Conservation (phyloP, 2,888 invertebrate species). For the Microctonus brassicae region DNA sequence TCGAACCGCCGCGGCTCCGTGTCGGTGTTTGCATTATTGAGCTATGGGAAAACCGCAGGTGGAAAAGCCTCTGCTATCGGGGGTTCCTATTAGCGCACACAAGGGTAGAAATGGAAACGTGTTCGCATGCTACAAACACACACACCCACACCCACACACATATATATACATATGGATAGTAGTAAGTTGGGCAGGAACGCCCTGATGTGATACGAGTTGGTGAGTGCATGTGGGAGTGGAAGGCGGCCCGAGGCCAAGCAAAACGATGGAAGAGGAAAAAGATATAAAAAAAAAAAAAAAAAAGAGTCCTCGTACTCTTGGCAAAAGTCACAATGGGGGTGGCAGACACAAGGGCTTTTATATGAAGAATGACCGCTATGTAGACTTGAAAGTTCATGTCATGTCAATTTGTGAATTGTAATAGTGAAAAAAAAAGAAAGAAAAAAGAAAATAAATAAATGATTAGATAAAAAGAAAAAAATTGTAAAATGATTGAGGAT, state of each 20-base stretch:
- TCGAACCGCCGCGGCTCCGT: conserved; percentile 46
- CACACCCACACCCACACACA: no score
- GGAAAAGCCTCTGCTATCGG: conserved; percentile 47
- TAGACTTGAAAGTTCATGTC: not conserved
- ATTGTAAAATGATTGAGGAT: not conserved
- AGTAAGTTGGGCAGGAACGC: conserved; percentile 44
- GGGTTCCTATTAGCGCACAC: conserved; percentile 45
- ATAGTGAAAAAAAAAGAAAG: no score
- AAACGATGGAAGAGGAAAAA: conserved; percentile 14
- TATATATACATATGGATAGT: not conserved
- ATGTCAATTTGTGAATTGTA: not conserved
- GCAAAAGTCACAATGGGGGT: conserved; percentile 43
- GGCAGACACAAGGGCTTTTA: not conserved
- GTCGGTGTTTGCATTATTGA: conserved; percentile 64
- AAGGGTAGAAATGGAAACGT: conserved; percentile 39
- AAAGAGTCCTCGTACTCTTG: conserved; percentile 11
- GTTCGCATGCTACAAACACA: no score
- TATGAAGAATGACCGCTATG: not conserved
- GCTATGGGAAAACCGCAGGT: conserved; percentile 67
- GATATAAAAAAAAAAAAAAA: conserved; percentile 18
- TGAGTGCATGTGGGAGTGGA: conserved; percentile 26
- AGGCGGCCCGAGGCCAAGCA: conserved; percentile 21
- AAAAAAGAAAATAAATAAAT: no score
- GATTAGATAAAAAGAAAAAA: no score
- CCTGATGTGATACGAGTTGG: conserved; percentile 40